phyloP scores from a whole-genome alignment of 2,797 vertebrate genomes.

The Chelmon rostratus region DNA sequence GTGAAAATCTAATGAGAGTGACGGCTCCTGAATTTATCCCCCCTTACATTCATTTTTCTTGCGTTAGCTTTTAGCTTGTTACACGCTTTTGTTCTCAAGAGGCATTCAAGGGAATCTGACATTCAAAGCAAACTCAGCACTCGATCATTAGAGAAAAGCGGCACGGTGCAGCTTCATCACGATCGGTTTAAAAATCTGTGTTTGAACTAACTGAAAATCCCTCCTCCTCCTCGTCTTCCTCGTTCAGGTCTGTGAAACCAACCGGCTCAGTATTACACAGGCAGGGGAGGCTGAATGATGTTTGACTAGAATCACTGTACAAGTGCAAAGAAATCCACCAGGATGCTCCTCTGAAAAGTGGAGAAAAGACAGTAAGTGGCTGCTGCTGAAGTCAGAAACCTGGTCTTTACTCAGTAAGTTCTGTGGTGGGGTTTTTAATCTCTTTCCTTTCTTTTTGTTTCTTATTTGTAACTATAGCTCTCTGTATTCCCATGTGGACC shows the following conservation, averaged over 20 bases:
- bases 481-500: slow-evolving; percentile 86
- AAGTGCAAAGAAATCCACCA: slow-evolving; percentile 62
- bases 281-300: slow-evolving; percentile 37
- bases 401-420: slow-evolving; percentile 50
- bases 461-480: slow-evolving; percentile 76
- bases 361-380: slow-evolving; percentile 51
- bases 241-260: slow-evolving; percentile 35
- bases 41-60: no score
- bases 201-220: background rate
- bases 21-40: background rate
- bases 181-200: no score
- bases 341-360: slow-evolving; percentile 3
- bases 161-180: background rate
- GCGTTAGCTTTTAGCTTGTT: background rate
- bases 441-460: slow-evolving; percentile 50
- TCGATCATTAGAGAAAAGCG: background rate
- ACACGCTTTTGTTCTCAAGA: background rate
- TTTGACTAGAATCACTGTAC: slow-evolving; percentile 43
- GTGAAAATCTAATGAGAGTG: background rate
- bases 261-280: background rate
- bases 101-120: background rate
- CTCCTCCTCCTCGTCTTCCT: no score
- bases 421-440: slow-evolving; percentile 62
- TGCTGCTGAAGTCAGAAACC: slow-evolving; percentile 62
- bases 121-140: background rate